phyloP scores from a whole-genome alignment of 2,113 vertebrate genomes.

The Mustela lutreola region DNA sequence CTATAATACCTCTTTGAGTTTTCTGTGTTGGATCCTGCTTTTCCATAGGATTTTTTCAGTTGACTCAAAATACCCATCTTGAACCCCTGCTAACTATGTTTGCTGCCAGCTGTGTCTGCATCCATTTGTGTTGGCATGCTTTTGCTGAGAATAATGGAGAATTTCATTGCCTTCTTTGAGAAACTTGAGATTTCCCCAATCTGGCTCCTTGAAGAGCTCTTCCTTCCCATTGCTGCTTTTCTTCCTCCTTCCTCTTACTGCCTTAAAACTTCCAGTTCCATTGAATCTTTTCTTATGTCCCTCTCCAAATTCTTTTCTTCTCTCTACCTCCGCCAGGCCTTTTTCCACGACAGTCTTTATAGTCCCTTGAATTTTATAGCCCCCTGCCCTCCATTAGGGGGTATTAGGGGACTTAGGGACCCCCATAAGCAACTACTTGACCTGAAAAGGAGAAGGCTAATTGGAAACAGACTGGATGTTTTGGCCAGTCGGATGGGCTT shows the following conservation, averaged over 20 bases:
- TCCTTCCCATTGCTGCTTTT: background rate
- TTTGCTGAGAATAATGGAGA: background rate
- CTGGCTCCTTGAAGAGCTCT: background rate
- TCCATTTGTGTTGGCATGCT: background rate
- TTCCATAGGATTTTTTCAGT: background rate
- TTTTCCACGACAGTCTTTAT: background rate
- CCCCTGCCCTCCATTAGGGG: background rate
- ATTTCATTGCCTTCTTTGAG: conserved; percentile 14
- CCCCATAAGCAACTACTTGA: background rate
- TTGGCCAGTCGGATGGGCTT: conserved; percentile 19
- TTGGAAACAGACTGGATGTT: background rate
- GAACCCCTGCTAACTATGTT: background rate
- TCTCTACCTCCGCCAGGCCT: background rate
- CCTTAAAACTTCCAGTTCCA: background rate
- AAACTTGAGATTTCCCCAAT: background rate
- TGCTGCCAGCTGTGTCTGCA: background rate
- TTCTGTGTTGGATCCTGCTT: background rate
- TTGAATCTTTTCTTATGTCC: background rate
- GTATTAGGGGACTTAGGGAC: background rate
- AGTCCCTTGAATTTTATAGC: background rate
- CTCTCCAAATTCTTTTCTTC: background rate
- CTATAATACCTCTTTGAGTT: background rate
- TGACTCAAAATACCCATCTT: background rate
- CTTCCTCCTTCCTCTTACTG: background rate
- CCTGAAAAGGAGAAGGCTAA: conserved; percentile 7